Base-by-base conservation (phyloP, 2,888 invertebrate genomes). In the Clistopyga incitator region DNA sequence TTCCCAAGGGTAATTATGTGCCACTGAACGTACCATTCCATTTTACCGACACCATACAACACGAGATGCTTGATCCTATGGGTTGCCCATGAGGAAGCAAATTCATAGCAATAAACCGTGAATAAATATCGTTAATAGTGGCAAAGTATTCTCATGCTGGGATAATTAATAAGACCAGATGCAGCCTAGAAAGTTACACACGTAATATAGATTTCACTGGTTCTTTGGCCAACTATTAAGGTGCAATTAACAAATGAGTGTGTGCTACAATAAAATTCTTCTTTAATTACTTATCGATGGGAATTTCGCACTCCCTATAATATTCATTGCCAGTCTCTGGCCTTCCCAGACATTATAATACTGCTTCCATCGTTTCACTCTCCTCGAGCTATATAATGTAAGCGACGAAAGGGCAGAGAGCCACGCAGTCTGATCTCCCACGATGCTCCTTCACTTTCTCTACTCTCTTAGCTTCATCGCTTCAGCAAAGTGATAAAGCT, bases 361-460 rank as follows among this genome's bases (percentile, higher is more conserved):
- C 4, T 2, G 34, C 8, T 38, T 64, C 61, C 61, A 38, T 64
- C 38, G 38, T 20, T 64, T 38, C 61, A 11, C 18, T 38, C 2
- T 50, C 15, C 18, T 11, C 38, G 38, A 38, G 18, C 2, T 47
- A 54, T 70, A 61, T 56, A 77, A 77, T 18, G 20, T 34, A 72
- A 47, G 54, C 29, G 71, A 78, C 20, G 78, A 79, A 79, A 79
- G 72, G 79, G 79, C 79, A 79, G 67, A 67, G 65, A 72, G 72
- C 65, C 79, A 79, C 29, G 42, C 72, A 47, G 79, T 84, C 67
- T 85, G 81, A 70, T 82, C 74, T 85, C 85, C 80, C 85, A 85
- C 85, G 82, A 78, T 82, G 78, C 71, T 52, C 45, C 61, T 45
- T 79, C 84, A 79, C 85, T 85, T 85, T 85, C 85, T 85, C 83